Evolutionary conservation across 1,140 invertebrate species (phyloP), one percentile per base, ranked within the genome.

Genomic region (Brachionus rubens): DNA sequence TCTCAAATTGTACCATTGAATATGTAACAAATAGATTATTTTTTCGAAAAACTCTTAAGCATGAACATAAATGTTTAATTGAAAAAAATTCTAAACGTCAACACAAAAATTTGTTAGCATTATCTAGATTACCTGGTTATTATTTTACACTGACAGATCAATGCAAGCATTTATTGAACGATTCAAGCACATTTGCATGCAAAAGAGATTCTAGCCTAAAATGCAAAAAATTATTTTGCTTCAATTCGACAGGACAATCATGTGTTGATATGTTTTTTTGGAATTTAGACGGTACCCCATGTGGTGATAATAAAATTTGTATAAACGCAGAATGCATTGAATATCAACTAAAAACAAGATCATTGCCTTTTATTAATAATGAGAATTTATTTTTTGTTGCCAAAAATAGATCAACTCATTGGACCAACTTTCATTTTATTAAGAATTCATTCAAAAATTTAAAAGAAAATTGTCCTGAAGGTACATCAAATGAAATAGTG

Each of bases 11-110:
- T 19, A n/a, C 54, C 1, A 59, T 59, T 2, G 9, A 33, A 6
- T 19, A 14, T 36, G 30, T 59, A 33, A 59, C 1, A 59, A 7
- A 33, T 5, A 14, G 0, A 16, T 33, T 33, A 6, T 59, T 59
- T 2, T 33, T 30, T 36, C 3, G 19, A n/a, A n/a, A 16, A 40
- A 59, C 16, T 4, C 19, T 59, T n/a, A 59, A 41, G 36, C 33
- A 59, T 16, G 2, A 33, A 16, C 36, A 36, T 16, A 59, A 33
- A 7, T 59, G 54, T 59, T 36, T 59, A 19, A 5, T 59, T 59
- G n/a, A 59, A 40, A 59, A 21, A 36, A 59, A 59, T 36, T 36
- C 30, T 36, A 59, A 59, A 59, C 33, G 3, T 59, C n/a, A 36
- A 28, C 28, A 12, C n/a, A 7, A 14, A 1, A n/a, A 7, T 36